Base-by-base conservation (phyloP, 2,888 invertebrate genomes). In the Lissocephala sabroskyi region DNA sequence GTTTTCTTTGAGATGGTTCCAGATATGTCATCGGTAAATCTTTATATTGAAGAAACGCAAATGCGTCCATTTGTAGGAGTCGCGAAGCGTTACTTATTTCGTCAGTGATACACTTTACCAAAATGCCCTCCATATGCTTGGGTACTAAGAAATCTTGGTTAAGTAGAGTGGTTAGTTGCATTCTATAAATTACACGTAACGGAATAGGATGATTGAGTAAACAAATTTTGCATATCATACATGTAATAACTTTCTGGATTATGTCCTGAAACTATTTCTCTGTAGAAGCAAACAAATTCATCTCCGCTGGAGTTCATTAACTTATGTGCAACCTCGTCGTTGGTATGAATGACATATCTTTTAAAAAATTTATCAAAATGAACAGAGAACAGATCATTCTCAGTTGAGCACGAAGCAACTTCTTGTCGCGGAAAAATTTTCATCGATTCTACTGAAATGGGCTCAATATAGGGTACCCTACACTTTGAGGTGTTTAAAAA, bases 381-480 rank as follows among this genome's bases (percentile, higher is more conserved):
- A 1, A 71, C 51, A 2, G 39, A 53, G 1, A 71, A 57, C 1
- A 77, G 47, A 9, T 70, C 65, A 6, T 63, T 40, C 11, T 68
- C 55, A 16, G 76, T 83, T 3, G 85, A 80, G 64, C 89, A 90
- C 0, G 85, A 56, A 52, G 87, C 86, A 48, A 87, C 88, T 42
- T 83, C 82, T 47, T 85, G 82, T 30, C 85, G 85, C 29, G 84
- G 83, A 47, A 87, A 86, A 43, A 86, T 85, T 41, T 81, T 76
- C 70, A 84, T 84, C 5, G 86, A 84, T 45, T 87, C 86, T 1
- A 67, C 41, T 39, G 87, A 87, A 53, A 88, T 88, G 3, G 89
- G 86, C 65, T 89, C 86, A 51, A 89, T 65, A 48, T 88, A 87
- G 2, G 88, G 86, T 68, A 91, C 90, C 66, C 86, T 87, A 67